These are phyloP conservation scores for Himalopsyche anomala DNA, from an alignment of 2,888 invertebrate species.

Conservation along the genomic window DNA sequence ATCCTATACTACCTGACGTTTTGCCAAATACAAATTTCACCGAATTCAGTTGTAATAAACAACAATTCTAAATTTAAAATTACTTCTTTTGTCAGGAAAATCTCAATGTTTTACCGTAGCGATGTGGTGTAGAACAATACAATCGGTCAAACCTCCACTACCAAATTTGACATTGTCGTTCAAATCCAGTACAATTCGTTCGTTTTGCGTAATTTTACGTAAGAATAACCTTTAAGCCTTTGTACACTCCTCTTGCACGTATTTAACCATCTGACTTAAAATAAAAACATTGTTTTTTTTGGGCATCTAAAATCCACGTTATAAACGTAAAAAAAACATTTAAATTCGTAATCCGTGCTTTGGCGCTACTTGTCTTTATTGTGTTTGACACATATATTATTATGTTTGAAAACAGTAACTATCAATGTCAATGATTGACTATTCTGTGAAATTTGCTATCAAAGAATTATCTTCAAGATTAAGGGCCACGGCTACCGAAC, in stretches of 20 bases:
- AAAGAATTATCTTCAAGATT: too few relatives aligned
- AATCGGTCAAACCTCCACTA: background rate
- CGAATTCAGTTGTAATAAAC: background rate
- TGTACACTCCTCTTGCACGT: background rate
- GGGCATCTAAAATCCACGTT: too few relatives aligned
- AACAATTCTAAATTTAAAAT: background rate
- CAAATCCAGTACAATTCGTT: background rate
- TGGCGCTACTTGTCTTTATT: too few relatives aligned
- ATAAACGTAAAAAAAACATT: too few relatives aligned
- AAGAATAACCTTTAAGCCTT: background rate
- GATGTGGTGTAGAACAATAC: background rate
- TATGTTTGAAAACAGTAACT: too few relatives aligned
- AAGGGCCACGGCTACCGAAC: too few relatives aligned
- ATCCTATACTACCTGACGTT: background rate
- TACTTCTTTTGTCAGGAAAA: background rate
- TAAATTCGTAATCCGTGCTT: too few relatives aligned
- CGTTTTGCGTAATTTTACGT: background rate
- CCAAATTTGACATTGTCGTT: slow-evolving; percentile 1
- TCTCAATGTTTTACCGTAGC: background rate
- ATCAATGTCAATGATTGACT: too few relatives aligned
- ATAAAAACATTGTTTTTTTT: too few relatives aligned
- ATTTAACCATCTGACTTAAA: too few relatives aligned
- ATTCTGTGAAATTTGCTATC: too few relatives aligned
- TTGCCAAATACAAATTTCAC: slow-evolving; percentile 3
- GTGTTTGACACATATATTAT: too few relatives aligned